These are phyloP conservation scores for Chironomus riparius DNA, from an alignment of 2,888 invertebrate genomes.

Conservation along the genomic window DNA sequence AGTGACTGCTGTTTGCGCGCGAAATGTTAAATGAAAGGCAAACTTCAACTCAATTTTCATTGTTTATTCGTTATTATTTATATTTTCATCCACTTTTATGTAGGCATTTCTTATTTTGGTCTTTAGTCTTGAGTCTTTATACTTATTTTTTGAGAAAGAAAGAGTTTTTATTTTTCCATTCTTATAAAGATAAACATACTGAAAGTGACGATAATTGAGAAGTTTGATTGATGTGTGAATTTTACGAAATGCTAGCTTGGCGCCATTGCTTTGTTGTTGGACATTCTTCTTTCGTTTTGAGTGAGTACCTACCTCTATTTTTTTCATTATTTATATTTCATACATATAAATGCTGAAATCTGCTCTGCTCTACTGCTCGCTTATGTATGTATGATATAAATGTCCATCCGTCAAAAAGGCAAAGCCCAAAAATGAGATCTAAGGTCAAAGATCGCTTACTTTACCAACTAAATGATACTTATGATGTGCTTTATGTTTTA, in stretches of 20 bases:
- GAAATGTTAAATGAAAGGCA: background rate
- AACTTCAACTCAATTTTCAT: background rate
- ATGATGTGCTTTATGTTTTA: background rate
- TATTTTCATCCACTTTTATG: too few relatives aligned
- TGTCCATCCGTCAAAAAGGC: background rate
- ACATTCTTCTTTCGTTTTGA: background rate
- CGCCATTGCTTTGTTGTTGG: conserved; percentile 2
- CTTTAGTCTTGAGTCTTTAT: background rate
- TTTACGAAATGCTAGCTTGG: background rate
- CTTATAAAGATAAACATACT: background rate
- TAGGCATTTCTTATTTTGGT: background rate
- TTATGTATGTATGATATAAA: background rate
- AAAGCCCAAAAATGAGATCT: background rate
- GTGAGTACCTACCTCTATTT: too few relatives aligned
- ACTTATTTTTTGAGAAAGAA: background rate
- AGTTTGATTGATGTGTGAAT: conserved; percentile 25
- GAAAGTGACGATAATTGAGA: conserved; percentile 24
- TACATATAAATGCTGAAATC: background rate
- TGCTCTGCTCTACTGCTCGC: background rate
- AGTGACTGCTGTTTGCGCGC: background rate
- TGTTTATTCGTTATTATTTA: background rate
- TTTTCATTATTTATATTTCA: background rate
- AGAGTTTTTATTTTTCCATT: too few relatives aligned
- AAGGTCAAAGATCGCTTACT: background rate
- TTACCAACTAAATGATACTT: background rate